Evolutionary conservation across 2,888 invertebrate species (phyloP).

Genomic region (Drosophila falleni): DNA sequence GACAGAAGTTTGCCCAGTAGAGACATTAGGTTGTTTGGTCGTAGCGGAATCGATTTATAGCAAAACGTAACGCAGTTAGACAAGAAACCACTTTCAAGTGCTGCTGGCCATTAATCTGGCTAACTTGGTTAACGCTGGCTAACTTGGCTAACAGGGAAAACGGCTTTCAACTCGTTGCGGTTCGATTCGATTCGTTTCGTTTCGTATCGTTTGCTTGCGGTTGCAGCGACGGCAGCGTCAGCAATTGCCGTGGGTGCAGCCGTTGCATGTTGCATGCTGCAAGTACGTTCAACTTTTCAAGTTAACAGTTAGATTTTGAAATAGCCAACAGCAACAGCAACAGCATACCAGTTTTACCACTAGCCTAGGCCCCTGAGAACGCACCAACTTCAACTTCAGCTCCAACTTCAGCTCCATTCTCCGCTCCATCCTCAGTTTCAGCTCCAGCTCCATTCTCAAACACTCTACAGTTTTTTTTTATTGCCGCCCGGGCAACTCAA

Average conservation of each 20-base stretch:
- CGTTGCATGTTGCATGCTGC: constrained; percentile 77
- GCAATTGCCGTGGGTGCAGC: constrained; percentile 76
- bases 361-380: constrained; percentile 68
- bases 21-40: constrained; percentile 57
- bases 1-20: constrained; percentile 21
- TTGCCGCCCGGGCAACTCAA: background rate
- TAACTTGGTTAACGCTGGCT: constrained; percentile 46
- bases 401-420: background rate
- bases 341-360: constrained; percentile 73
- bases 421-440: background rate
- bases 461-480: constrained; percentile 2
- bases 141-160: constrained; percentile 77
- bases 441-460: background rate
- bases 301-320: constrained; percentile 82
- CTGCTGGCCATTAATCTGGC: constrained; percentile 44
- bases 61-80: constrained; percentile 80
- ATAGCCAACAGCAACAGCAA: constrained; percentile 75
- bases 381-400: constrained; percentile 25
- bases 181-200: constrained; percentile 49
- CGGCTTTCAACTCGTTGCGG: constrained; percentile 73
- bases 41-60: constrained; percentile 56
- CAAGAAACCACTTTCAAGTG: constrained; percentile 80
- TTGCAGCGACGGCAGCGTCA: constrained; percentile 18
- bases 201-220: constrained; percentile 38
- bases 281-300: constrained; percentile 80